Percentiles rank a stretch among this genome's conserved stretches.
Evolutionary conservation across 2,797 vertebrate species (phyloP).

Genomic region (Novumbra hubbsi): DNA sequence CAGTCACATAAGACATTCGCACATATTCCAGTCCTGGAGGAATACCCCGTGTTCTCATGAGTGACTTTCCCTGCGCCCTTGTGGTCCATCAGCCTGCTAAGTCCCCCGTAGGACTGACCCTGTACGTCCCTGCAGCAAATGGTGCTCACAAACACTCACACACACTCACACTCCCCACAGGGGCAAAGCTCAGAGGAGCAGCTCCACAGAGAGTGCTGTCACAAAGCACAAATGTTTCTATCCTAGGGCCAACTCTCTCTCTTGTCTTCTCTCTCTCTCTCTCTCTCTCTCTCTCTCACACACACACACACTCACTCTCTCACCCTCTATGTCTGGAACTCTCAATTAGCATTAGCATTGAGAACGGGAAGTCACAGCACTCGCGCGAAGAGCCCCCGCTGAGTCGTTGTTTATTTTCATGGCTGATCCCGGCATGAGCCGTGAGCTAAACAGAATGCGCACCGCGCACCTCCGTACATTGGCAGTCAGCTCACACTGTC

Average conservation of each 20-base stretch:
- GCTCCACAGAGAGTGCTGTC: constrained; percentile 48
- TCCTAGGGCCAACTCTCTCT: constrained; percentile 49
- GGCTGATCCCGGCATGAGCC: no score
- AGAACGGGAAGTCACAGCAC: constrained; percentile 54
- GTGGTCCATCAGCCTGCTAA: neutral
- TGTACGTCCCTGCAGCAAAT: neutral
- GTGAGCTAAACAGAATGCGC: constrained; percentile 43
- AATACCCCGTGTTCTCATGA: neutral
- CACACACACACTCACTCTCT: constrained; percentile 43
- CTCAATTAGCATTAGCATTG: constrained; percentile 59
- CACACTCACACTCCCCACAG: constrained; percentile 41
- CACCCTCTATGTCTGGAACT: constrained; percentile 17
- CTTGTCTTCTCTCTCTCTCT: constrained; percentile 35
- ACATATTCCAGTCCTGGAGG: neutral
- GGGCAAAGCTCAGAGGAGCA: constrained; percentile 42
- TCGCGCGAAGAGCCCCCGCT: constrained; percentile 42
- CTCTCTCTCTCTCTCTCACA: constrained; percentile 24
- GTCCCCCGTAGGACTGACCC: neutral
- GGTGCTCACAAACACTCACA: neutral
- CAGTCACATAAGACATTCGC: constrained; percentile 6
- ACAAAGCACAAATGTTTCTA: constrained; percentile 56
- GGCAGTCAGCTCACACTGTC: constrained; percentile 27
- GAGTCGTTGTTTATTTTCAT: constrained; percentile 51
- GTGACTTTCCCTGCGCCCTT: neutral
- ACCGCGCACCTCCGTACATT: constrained; percentile 34